Evolutionary conservation across 1,140 invertebrate species (phyloP).

Genomic region (Tetranychus cinnabarinus): DNA sequence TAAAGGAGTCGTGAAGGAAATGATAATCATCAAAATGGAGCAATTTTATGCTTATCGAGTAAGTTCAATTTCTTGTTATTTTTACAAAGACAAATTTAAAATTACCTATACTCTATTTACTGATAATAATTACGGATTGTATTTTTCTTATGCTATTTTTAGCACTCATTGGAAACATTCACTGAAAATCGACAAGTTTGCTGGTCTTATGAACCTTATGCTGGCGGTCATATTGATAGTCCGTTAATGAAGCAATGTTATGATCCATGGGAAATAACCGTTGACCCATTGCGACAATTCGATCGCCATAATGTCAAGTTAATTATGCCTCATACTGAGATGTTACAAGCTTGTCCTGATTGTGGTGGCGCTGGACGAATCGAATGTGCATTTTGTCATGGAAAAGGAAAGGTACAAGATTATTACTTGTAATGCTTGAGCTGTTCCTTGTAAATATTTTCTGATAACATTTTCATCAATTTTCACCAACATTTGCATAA

Average conservation of each 20-base stretch:
- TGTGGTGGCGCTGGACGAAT: constrained; percentile 27
- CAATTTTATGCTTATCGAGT: constrained; percentile 30
- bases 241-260: constrained; percentile 25
- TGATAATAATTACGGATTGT: neutral
- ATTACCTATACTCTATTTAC: neutral
- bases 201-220: constrained; percentile 30
- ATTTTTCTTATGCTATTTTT: neutral
- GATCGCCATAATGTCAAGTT: constrained; percentile 23
- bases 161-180: constrained; percentile 32
- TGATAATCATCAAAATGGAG: constrained; percentile 26
- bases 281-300: constrained; percentile 22
- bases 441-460: too few relatives aligned
- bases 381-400: constrained; percentile 27
- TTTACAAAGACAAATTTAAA: neutral
- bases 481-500: too few relatives aligned
- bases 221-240: constrained; percentile 13
- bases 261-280: constrained; percentile 30
- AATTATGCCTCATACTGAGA: constrained; percentile 32
- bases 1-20: constrained; percentile 23
- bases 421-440: too few relatives aligned
- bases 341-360: constrained; percentile 29
- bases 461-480: too few relatives aligned
- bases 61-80: constrained; percentile 12
- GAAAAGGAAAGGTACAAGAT: constrained; percentile 19
- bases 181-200: constrained; percentile 29